A percentile compares a stretch with the other conserved stretches of the same genome.
Conservation (phyloP, 1,140 invertebrate species). For the Metopolophium dirhodum region DNA sequence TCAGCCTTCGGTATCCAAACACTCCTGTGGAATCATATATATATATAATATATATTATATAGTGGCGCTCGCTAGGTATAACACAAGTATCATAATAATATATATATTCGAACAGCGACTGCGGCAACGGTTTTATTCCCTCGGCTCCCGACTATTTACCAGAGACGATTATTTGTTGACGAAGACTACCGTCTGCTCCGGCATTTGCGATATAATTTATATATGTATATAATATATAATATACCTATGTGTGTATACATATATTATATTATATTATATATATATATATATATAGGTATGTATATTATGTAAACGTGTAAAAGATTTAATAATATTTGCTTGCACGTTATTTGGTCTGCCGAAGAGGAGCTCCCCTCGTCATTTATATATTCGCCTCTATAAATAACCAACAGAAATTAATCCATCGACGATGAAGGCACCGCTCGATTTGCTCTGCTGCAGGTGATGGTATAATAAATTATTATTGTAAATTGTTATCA, state of each 20-base stretch:
- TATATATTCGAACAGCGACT: background rate
- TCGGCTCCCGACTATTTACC: background rate
- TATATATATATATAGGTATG: background rate
- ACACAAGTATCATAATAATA: background rate
- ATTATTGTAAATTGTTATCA: background rate
- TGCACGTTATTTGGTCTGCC: background rate
- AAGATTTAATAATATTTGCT: background rate
- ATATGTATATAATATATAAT: background rate
- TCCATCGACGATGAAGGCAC: background rate
- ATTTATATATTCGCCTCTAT: background rate
- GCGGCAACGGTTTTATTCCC: slow-evolving; percentile 7
- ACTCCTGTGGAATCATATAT: background rate
- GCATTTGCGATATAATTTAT: background rate
- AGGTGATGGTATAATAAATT: background rate
- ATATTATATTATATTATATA: background rate
- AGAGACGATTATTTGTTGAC: slow-evolving; percentile 45
- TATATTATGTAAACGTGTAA: background rate
- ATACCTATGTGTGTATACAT: background rate
- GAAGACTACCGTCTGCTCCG: background rate
- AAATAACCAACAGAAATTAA: background rate
- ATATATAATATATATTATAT: background rate
- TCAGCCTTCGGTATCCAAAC: slow-evolving; percentile 16
- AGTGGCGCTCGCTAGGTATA: background rate
- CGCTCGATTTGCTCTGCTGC: too few species aligned
- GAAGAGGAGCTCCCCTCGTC: background rate